Conservation (phyloP, 2,113 vertebrate genomes). For the Alexandromys fortis region DNA sequence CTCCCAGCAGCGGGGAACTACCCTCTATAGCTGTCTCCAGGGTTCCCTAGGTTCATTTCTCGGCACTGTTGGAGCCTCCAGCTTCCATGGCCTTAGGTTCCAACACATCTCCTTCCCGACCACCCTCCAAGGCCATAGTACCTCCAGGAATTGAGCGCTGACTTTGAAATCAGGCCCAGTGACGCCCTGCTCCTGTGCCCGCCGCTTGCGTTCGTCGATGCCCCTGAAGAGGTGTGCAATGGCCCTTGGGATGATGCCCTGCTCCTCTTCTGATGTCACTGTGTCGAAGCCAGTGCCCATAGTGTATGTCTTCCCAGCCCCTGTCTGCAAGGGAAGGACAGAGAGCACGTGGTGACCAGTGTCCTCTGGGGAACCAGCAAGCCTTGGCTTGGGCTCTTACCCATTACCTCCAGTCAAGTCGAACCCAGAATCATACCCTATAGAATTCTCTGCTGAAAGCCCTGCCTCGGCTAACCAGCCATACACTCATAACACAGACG, state of each 20-base stretch:
- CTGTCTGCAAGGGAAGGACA: constrained; percentile 87
- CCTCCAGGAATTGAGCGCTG: constrained; percentile 98
- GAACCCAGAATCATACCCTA: background rate
- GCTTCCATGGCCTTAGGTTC: fast-evolving
- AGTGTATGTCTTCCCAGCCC: constrained; percentile 96
- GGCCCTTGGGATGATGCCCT: constrained; percentile 96
- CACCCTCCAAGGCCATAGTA: constrained; percentile 50
- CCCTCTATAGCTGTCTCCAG: fast-evolving
- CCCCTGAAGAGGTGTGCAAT: constrained; percentile 94
- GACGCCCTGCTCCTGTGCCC: constrained; percentile 85
- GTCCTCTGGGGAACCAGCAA: background rate
- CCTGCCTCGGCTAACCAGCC: background rate
- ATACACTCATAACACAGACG: fast-evolving
- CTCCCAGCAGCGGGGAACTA: background rate
- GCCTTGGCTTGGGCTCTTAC: background rate
- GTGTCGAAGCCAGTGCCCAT: constrained; percentile 97
- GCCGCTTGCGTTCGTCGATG: constrained; percentile 88
- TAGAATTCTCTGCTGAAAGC: background rate
- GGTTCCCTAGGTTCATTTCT: background rate
- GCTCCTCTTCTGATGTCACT: constrained; percentile 87
- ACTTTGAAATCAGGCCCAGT: constrained; percentile 96
- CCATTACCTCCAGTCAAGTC: background rate
- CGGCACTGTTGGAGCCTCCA: background rate
- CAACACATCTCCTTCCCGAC: fast-evolving
- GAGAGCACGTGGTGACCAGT: background rate